phyloP scores from a whole-genome alignment of 1,140 invertebrate genomes.

The Drosophila aff. region DNA sequence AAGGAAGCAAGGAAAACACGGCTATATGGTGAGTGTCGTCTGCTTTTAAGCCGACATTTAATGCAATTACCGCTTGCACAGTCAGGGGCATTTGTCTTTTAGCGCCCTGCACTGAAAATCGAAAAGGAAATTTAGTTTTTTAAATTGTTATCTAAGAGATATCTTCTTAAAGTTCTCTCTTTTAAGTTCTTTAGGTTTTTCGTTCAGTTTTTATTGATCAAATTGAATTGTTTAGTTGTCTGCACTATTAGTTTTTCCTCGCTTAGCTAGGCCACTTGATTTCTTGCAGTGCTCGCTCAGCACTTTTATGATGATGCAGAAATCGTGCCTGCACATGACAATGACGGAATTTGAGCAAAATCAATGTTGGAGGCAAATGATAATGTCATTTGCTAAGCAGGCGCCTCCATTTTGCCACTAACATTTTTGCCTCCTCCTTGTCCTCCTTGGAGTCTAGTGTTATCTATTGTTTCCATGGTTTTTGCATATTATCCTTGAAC shows the following conservation, averaged over 20 bases:
- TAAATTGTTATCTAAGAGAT: not conserved
- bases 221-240: not conserved
- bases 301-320: slow-evolving; percentile 79
- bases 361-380: slow-evolving; percentile 69
- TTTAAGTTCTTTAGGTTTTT: not conserved
- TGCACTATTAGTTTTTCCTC: no score
- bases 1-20: slow-evolving; percentile 7
- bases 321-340: slow-evolving; percentile 61
- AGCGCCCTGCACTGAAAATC: slow-evolving; percentile 26
- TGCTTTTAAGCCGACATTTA: slow-evolving; percentile 80
- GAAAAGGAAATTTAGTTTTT: not conserved
- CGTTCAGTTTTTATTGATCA: not conserved
- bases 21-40: slow-evolving; percentile 7
- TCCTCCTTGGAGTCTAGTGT: slow-evolving; percentile 24
- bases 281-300: slow-evolving; percentile 47
- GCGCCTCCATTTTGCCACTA: slow-evolving; percentile 21
- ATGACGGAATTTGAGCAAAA: slow-evolving; percentile 47
- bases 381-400: slow-evolving; percentile 73
- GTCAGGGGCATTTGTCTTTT: slow-evolving; percentile 41
- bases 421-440: not conserved
- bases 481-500: slow-evolving; percentile 75
- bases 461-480: slow-evolving; percentile 64
- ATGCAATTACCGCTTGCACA: slow-evolving; percentile 76
- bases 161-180: not conserved
- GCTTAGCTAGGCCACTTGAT: not conserved